Conservation (phyloP, 2,888 invertebrate genomes). For the Leucozona laternaria region DNA sequence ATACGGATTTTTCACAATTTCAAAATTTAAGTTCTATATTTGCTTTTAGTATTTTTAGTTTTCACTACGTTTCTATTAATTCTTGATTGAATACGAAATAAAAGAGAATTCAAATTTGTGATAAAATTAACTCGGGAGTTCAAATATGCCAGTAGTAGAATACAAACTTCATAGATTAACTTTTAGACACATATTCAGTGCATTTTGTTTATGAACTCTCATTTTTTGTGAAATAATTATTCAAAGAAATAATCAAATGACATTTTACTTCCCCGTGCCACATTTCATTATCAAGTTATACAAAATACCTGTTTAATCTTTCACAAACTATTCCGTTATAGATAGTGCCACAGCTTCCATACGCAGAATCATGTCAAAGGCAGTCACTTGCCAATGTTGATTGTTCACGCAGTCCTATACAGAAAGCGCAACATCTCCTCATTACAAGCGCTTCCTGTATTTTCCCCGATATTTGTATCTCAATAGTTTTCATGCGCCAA, state of each 20-base stretch:
- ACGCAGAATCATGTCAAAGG: not conserved
- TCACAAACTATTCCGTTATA: conserved; percentile 10
- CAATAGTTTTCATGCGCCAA: conserved; percentile 47
- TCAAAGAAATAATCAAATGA: not conserved
- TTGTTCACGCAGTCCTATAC: conserved; percentile 15
- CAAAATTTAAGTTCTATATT: no score
- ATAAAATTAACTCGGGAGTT: no score
- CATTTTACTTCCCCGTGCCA: not conserved
- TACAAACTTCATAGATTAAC: no score
- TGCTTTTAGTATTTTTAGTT: no score
- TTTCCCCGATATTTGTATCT: conserved; percentile 22
- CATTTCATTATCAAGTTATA: conserved; percentile 10
- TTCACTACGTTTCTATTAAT: no score
- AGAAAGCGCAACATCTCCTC: conserved; percentile 20
- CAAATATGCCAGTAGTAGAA: no score
- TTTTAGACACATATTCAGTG: no score
- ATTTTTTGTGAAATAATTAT: no score
- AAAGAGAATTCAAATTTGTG: no score
- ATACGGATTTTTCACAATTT: no score
- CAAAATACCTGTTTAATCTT: not conserved
- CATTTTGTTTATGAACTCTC: no score
- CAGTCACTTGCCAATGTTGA: conserved; percentile 8
- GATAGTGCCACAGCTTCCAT: not conserved
- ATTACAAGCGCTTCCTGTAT: conserved; percentile 49
- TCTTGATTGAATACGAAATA: no score